Conservation (phyloP, 2,113 vertebrate genomes). For the Hemiscyllium ocellatum region DNA sequence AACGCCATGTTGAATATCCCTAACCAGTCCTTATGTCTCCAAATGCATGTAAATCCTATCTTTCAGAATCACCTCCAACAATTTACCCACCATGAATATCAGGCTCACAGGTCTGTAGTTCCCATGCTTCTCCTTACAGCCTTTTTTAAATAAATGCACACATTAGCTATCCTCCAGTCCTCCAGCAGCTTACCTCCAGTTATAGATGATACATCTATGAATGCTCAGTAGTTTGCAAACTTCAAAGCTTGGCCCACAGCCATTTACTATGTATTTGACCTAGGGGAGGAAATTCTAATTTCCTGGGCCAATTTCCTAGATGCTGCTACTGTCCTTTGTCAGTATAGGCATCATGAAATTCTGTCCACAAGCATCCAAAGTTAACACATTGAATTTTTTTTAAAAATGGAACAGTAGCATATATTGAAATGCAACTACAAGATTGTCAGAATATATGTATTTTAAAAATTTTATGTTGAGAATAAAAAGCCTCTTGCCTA, state of each 20-base stretch:
- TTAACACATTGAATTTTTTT: neutral
- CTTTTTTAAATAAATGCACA: too few species aligned
- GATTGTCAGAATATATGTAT: neutral
- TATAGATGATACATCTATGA: neutral
- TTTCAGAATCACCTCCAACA: too few species aligned
- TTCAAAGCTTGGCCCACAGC: neutral
- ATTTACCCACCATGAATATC: too few species aligned
- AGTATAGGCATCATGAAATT: neutral
- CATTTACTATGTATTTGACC: neutral
- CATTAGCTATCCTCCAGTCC: too few species aligned
- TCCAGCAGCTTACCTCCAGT: too few species aligned
- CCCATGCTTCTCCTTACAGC: too few species aligned
- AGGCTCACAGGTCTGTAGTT: too few species aligned
- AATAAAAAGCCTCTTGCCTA: neutral
- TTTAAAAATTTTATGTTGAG: neutral
- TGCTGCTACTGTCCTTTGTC: neutral
- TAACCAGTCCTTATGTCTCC: too few species aligned
- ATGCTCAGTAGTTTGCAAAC: neutral
- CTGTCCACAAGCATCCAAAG: neutral
- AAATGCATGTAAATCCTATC: too few species aligned
- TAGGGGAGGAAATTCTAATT: neutral
- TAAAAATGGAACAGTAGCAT: neutral
- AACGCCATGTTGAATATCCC: too few species aligned
- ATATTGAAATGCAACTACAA: neutral
- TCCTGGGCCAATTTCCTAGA: neutral